Base-by-base conservation (phyloP, 1,140 invertebrate genomes). In the Mizuhopecten yessoensis region DNA sequence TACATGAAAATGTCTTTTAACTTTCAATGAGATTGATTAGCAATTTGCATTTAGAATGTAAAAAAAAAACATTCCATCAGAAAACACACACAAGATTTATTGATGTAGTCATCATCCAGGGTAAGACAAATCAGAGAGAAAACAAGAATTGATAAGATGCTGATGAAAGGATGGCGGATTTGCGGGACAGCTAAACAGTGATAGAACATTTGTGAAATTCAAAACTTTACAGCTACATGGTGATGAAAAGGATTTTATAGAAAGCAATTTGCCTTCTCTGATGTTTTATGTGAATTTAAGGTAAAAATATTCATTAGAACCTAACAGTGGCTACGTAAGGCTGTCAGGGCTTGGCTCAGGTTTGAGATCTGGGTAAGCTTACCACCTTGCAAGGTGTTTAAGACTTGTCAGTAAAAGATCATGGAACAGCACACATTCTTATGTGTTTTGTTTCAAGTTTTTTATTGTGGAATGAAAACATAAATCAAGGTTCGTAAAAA, bases 221-320 rank as follows among this genome's bases (percentile, higher is more conserved):
- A 75, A 75, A 11, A 75, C 57, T 75, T n/a, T 17, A 75, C 57
- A 75, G 57, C 57, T 29, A 29, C n/a, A 75, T 29, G 57, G 57
- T 75, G 57, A 75, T 75, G 57, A 75, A 75, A 29, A 75, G 57
- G n/a, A 75, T 7, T 29, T 29, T 75, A 75, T 29, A 75, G 57
- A 75, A 75, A 75, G 57, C 57, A 75, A 75, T 75, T 75, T 75
- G 57, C 17, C 57, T 75, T 75, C n/a, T 75, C 57, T 75, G 9
- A n/a, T 17, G 57, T 75, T 75, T 75, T 75, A 75, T 75, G 15
- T n/a, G 57, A 75, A n/a, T 75, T 75, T n/a, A 7, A n/a, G n/a
- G 57, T 75, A 75, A 75, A 45, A 75, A 75, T 75, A 75, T 75
- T 75, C 57, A n/a, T 75, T 29, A 75, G 57, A 75, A n/a, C 20